A percentile compares a stretch with the other conserved stretches of the same genome.
These are phyloP conservation scores for Papilio polytes DNA, from an alignment of 1,140 invertebrate species.

Conservation along the genomic window DNA sequence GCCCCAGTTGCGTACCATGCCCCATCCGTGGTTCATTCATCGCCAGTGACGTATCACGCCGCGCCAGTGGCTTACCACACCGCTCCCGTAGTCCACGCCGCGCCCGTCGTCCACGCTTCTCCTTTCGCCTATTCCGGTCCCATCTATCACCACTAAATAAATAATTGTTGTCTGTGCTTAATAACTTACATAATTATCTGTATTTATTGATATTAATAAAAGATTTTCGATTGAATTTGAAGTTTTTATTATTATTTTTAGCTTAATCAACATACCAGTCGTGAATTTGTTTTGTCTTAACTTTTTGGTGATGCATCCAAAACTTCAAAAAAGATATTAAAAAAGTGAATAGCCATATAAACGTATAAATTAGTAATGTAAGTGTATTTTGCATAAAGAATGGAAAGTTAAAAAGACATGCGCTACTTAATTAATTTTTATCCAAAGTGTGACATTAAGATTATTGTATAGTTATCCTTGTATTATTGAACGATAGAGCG, in stretches of 20 bases:
- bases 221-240: neutral
- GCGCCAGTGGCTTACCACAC: slow-evolving; percentile 78
- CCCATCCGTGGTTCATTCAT: slow-evolving; percentile 79
- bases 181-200: neutral
- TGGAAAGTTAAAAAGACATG: too few species aligned
- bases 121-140: slow-evolving; percentile 55
- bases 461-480: neutral
- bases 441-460: neutral
- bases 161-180: neutral
- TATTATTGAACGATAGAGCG: slow-evolving; percentile 1
- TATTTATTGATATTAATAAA: slow-evolving; percentile 19
- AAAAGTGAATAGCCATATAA: too few species aligned
- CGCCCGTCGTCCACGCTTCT: slow-evolving; percentile 79
- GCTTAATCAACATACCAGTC: neutral
- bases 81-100: slow-evolving; percentile 41
- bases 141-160: slow-evolving; percentile 54
- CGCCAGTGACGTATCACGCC: slow-evolving; percentile 46
- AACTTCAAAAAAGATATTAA: too few species aligned
- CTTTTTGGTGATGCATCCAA: too few species aligned
- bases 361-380: too few species aligned
- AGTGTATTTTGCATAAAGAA: too few species aligned
- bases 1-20: slow-evolving; percentile 48
- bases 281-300: neutral
- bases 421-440: neutral
- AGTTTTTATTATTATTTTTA: neutral